Conservation (phyloP, 2,888 invertebrate species). For the Sinodicranocentrus sp. region DNA sequence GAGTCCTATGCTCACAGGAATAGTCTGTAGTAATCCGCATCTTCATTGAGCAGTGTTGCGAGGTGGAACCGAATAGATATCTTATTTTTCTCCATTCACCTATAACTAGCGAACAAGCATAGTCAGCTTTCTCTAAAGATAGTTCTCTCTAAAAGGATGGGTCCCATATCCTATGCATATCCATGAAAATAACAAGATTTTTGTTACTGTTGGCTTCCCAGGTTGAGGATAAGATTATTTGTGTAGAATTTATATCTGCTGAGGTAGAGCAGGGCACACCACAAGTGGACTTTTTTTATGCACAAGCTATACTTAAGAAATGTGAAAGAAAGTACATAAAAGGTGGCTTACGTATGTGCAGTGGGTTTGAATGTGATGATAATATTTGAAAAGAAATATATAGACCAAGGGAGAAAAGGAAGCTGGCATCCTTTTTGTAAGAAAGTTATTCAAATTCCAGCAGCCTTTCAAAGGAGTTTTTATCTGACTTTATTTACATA, state of each 20-base stretch:
- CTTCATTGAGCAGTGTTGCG: conserved; percentile 6
- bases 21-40: conserved; percentile 22
- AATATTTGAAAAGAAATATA: neutral
- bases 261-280: no score
- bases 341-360: neutral
- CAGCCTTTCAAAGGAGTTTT: neutral
- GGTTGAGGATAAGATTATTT: no score
- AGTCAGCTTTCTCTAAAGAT: neutral
- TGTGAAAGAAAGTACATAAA: no score
- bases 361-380: neutral
- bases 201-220: no score
- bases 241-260: no score
- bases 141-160: no score
- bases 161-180: no score
- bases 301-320: neutral
- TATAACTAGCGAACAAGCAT: neutral
- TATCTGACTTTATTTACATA: conserved; percentile 8
- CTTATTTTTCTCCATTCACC: conserved; percentile 1
- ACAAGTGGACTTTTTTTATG: no score
- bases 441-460: conserved; percentile 6
- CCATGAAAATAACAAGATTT: no score
- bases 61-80: neutral
- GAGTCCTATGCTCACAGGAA: conserved; percentile 21
- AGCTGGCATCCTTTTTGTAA: neutral
- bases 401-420: neutral